These are phyloP conservation scores for Notamacropus eugenii DNA, from an alignment of 2,797 vertebrate species.

Conservation along the genomic window DNA sequence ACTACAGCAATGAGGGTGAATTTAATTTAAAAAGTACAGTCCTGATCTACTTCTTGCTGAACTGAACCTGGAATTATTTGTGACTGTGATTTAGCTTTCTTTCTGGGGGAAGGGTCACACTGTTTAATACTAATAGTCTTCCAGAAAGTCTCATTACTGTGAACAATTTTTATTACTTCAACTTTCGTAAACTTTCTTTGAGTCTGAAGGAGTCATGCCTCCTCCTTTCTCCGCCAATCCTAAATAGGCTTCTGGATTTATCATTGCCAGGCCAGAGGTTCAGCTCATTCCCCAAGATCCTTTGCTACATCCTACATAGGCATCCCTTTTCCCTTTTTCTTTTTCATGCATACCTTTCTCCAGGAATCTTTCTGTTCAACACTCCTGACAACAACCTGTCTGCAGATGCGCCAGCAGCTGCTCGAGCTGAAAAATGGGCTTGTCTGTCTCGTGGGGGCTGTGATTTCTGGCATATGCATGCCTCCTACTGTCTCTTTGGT, in stretches of 20 bases:
- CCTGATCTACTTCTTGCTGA: constrained; percentile 71
- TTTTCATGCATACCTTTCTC: constrained; percentile 62
- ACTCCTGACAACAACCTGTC: constrained; percentile 78
- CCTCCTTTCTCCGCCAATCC: constrained; percentile 71
- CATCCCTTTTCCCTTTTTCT: constrained; percentile 67
- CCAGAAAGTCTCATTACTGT: constrained; percentile 84
- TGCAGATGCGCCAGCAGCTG: constrained; percentile 74
- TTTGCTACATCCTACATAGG: constrained; percentile 64
- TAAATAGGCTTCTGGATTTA: constrained; percentile 69
- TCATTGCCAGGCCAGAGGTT: constrained; percentile 64
- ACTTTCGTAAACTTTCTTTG: constrained; percentile 77
- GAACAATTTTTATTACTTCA: constrained; percentile 83
- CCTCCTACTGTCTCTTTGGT: constrained; percentile 68
- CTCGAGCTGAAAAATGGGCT: constrained; percentile 69
- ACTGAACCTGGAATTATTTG: constrained; percentile 68
- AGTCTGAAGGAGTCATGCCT: constrained; percentile 78
- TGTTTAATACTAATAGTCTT: constrained; percentile 85
- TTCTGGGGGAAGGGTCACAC: constrained; percentile 69
- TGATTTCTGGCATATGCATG: constrained; percentile 68
- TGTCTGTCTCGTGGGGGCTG: constrained; percentile 67
- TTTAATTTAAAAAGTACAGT: constrained; percentile 77
- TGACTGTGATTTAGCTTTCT: constrained; percentile 78
- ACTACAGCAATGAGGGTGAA: constrained; percentile 72
- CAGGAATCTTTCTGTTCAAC: constrained; percentile 76
- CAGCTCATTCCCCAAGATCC: constrained; percentile 51